phyloP scores from a whole-genome alignment of 2,797 vertebrate species.

The Anguilla marmorata region DNA sequence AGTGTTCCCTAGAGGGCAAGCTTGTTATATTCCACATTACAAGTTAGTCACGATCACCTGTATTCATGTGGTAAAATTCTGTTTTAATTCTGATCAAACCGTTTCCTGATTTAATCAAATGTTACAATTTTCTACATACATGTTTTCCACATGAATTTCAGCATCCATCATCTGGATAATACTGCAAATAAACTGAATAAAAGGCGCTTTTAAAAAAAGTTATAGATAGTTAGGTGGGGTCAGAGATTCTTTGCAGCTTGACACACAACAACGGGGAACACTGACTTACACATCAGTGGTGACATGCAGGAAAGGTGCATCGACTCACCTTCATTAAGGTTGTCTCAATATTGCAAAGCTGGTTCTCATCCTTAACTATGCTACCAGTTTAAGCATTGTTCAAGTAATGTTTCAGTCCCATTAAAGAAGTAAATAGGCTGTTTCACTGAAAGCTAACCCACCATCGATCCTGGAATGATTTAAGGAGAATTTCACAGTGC shows the following conservation, averaged over 20 bases:
- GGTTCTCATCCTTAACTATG: too few species aligned
- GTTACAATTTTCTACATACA: neutral
- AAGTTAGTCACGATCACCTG: neutral
- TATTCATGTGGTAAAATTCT: neutral
- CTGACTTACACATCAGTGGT: too few species aligned
- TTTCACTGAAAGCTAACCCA: neutral
- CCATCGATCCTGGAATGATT: neutral
- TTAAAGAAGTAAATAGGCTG: neutral
- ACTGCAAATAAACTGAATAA: neutral
- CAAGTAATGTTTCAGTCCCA: too few species aligned
- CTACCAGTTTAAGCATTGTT: too few species aligned
- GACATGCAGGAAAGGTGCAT: too few species aligned
- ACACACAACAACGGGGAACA: too few species aligned
- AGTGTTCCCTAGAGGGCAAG: slow-evolving; percentile 24
- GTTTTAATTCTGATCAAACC: neutral
- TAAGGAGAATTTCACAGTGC: neutral
- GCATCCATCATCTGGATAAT: neutral
- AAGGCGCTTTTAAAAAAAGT: too few species aligned
- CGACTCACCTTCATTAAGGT: too few species aligned
- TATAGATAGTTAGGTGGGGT: too few species aligned
- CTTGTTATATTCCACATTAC: slow-evolving; percentile 38
- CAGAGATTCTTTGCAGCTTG: too few species aligned
- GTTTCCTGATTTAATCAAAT: neutral
- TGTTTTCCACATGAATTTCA: neutral
- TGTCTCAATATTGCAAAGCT: too few species aligned